phyloP scores from a whole-genome alignment of 1,140 invertebrate species.

The silkworm (Bombyx mori) region ASM3026992v2 NC_085111.1:13546001-13546500 shows the following conservation, averaged over 20 bases:
- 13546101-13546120: background rate
- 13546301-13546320: conserved; percentile 14
- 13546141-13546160: conserved; percentile 23
- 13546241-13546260: background rate
- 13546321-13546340: conserved; percentile 46
- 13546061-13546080: background rate
- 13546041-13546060: conserved; percentile 6
- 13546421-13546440: conserved; percentile 20
- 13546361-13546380: conserved; percentile 45
- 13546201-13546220: too few relatives aligned
- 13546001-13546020: conserved; percentile 42
- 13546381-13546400: conserved; percentile 56
- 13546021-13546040: conserved; percentile 30
- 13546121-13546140: background rate
- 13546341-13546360: conserved; percentile 46
- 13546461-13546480: too few relatives aligned
- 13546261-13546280: background rate
- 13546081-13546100: background rate
- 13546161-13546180: conserved; percentile 21
- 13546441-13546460: background rate
- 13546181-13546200: conserved; percentile 22
- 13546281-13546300: conserved; percentile 3
- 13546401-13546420: conserved; percentile 50
- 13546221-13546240: background rate
- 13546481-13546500: too few relatives aligned